Conservation (phyloP, 2,797 vertebrate species). For the Poecilia velifera region DNA sequence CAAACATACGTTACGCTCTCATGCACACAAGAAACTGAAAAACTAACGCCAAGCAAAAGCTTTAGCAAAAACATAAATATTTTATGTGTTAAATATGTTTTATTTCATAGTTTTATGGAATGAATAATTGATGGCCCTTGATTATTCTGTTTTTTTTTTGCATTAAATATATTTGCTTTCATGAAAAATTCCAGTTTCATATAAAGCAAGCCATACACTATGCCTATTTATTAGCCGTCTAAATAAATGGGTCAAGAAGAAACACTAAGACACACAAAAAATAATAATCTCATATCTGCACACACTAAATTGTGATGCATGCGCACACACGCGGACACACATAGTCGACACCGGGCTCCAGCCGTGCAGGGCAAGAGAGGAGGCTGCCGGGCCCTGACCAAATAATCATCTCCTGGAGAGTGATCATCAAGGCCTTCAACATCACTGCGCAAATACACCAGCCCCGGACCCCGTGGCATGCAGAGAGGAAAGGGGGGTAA, state of each 20-base stretch:
- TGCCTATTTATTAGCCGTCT: constrained; percentile 57
- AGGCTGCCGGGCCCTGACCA: constrained; percentile 74
- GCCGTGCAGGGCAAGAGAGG: constrained; percentile 68
- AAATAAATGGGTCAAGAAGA: constrained; percentile 36
- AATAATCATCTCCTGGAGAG: constrained; percentile 80
- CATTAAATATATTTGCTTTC: constrained; percentile 28
- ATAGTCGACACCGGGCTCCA: constrained; percentile 59
- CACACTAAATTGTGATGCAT: constrained; percentile 11
- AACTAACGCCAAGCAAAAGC: constrained; percentile 17
- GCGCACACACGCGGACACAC: constrained; percentile 28
- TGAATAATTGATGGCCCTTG: constrained; percentile 46
- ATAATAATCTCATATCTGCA: constrained; percentile 36
- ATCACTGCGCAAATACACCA: constrained; percentile 74
- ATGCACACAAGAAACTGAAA: constrained; percentile 20
- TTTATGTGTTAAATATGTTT: constrained; percentile 53
- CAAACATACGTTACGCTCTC: constrained; percentile 25
- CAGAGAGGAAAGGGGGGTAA: constrained; percentile 41
- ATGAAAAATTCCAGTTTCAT: constrained; percentile 22
- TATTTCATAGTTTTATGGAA: constrained; percentile 38
- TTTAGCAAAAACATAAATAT: constrained; percentile 40
- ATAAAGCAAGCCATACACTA: constrained; percentile 17
- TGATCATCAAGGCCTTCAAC: constrained; percentile 78
- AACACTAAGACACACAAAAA: constrained; percentile 24
- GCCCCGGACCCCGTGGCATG: constrained; percentile 65
- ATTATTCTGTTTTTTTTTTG: constrained; percentile 35